Evolutionary conservation across 2,888 invertebrate genomes (phyloP).

Genomic region (Euplexia lucipara): DNA sequence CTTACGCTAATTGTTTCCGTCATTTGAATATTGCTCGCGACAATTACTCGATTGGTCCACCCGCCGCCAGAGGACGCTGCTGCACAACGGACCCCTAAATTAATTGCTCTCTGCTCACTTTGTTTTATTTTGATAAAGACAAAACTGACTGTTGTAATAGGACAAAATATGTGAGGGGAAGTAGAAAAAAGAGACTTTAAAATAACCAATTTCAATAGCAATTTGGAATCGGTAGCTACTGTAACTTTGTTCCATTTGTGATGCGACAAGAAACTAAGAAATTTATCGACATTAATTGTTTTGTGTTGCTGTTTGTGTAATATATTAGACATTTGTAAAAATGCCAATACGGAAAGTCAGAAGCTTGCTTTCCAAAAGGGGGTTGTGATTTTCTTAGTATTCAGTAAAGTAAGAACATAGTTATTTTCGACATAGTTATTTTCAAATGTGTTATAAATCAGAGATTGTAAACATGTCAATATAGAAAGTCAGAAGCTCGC

Average conservation of each 20-base stretch:
- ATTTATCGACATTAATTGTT: too few species aligned
- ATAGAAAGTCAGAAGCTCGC: too few species aligned
- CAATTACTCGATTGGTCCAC: conserved; percentile 89
- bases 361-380: too few species aligned
- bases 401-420: too few species aligned
- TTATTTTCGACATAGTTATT: too few species aligned
- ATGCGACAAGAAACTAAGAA: background rate
- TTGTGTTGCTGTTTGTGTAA: too few species aligned
- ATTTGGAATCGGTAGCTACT: background rate
- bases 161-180: conserved; percentile 10
- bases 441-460: too few species aligned
- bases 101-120: conserved; percentile 87
- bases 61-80: conserved; percentile 74
- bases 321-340: too few species aligned
- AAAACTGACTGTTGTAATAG: conserved; percentile 71
- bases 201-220: conserved; percentile 9
- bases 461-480: too few species aligned
- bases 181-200: background rate
- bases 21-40: conserved; percentile 90
- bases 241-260: background rate
- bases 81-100: conserved; percentile 83
- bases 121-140: conserved; percentile 82
- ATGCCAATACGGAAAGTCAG: too few species aligned
- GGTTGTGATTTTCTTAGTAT: too few species aligned
- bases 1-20: conserved; percentile 90